Percentiles rank a stretch among this genome's conserved stretches.
Conservation (phyloP, 2,113 vertebrate genomes). For the Chaetorhynchus papuensis region DNA sequence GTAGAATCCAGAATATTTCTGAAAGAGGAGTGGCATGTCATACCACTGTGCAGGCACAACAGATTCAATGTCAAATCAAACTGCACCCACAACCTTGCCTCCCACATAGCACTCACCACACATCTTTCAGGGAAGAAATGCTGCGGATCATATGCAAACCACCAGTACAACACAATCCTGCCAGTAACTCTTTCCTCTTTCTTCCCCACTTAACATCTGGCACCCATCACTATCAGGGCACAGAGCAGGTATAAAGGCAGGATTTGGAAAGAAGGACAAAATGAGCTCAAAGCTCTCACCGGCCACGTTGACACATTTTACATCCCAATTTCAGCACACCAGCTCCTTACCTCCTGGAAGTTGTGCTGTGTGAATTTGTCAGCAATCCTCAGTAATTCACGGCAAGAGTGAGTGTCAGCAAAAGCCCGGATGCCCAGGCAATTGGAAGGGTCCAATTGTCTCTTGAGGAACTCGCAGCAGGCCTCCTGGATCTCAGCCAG, state of each 20-base stretch:
- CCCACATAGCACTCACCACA: rapidly evolving
- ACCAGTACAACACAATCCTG: background rate
- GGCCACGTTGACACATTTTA: rapidly evolving
- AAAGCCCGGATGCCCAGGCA: constrained; percentile 97
- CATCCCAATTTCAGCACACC: background rate
- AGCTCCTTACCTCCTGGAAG: constrained; percentile 89
- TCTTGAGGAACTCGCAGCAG: constrained; percentile 96
- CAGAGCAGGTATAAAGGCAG: background rate
- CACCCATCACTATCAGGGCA: background rate
- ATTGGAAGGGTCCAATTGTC: constrained; percentile 96
- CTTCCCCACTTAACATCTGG: background rate
- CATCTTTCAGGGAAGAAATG: background rate
- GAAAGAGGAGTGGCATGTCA: background rate
- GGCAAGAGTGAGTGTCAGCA: constrained; percentile 96
- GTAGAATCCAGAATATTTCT: background rate
- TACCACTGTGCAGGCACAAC: background rate
- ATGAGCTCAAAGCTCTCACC: background rate
- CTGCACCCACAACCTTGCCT: background rate
- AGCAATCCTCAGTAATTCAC: constrained; percentile 93
- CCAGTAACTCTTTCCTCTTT: background rate
- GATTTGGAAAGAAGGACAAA: background rate
- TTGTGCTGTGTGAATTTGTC: constrained; percentile 99
- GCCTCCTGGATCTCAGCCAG: constrained; percentile 98
- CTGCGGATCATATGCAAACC: background rate
- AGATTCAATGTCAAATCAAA: background rate